These are phyloP conservation scores for Engystomops pustulosus DNA, from an alignment of 2,113 vertebrate genomes.

Conservation along the genomic window DNA sequence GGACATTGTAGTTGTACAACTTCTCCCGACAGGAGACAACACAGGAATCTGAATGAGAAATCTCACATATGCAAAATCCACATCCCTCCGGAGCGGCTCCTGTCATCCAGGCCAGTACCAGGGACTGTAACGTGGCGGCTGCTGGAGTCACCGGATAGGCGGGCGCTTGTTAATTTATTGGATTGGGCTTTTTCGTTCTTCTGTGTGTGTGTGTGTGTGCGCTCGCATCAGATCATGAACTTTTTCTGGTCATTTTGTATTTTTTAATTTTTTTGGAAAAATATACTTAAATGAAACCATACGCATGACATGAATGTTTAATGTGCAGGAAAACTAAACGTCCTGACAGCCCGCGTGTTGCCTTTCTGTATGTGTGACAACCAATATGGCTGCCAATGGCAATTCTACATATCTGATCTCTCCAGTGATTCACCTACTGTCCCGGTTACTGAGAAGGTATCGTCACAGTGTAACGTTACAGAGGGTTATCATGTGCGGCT, in stretches of 20 bases:
- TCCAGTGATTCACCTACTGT: background rate
- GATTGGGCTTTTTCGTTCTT: background rate
- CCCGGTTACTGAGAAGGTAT: background rate
- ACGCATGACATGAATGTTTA: background rate
- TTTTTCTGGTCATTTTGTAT: conserved; percentile 13
- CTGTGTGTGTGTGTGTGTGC: background rate
- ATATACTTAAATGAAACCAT: conserved; percentile 22
- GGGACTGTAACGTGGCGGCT: background rate
- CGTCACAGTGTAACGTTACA: background rate
- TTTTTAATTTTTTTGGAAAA: conserved; percentile 28
- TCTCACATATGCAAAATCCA: background rate
- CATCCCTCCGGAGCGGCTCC: background rate
- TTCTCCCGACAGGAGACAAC: background rate
- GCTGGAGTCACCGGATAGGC: background rate
- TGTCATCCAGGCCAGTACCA: background rate
- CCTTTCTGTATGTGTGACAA: background rate
- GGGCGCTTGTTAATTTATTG: conserved; percentile 23
- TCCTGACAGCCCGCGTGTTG: background rate
- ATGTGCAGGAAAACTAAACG: background rate
- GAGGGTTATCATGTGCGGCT: background rate
- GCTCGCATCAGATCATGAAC: conserved; percentile 19
- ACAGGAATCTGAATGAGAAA: background rate
- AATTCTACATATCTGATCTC: background rate
- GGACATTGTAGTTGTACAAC: background rate
- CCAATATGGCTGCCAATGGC: background rate